These are phyloP conservation scores for Parasteatoda lunata DNA, from an alignment of 2,888 invertebrate genomes.

Conservation along the genomic window DNA sequence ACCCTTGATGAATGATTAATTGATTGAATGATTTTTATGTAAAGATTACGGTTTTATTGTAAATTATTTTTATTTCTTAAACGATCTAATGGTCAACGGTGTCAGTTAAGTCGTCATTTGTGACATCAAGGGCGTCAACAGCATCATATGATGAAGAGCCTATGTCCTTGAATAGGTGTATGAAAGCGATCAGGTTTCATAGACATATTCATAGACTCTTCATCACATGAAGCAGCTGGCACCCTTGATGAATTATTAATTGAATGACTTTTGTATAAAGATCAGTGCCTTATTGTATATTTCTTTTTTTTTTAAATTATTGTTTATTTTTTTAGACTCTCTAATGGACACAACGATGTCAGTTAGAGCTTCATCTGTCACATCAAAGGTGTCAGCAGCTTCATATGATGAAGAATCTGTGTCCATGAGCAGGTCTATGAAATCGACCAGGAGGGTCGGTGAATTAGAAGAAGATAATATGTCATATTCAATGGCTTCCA, in stretches of 20 bases:
- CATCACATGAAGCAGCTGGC: too few species aligned
- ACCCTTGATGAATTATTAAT: too few species aligned
- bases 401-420: constrained; percentile 15
- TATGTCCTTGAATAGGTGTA: constrained; percentile 9
- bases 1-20: too few species aligned
- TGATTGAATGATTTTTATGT: too few species aligned
- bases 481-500: constrained; percentile 14
- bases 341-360: constrained; percentile 42
- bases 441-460: constrained; percentile 13
- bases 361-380: constrained; percentile 17
- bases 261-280: too few species aligned
- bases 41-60: too few species aligned
- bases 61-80: background rate
- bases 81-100: constrained; percentile 36
- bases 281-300: too few species aligned
- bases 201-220: too few species aligned
- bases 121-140: constrained; percentile 23
- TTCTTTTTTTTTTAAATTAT: too few species aligned
- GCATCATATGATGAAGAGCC: constrained; percentile 19
- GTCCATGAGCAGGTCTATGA: constrained; percentile 15
- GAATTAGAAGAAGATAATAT: constrained; percentile 40
- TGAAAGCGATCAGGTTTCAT: background rate
- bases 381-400: constrained; percentile 25
- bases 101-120: constrained; percentile 23
- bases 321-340: constrained; percentile 8